Percentiles rank a stretch among this genome's conserved stretches.
Conservation (phyloP, 2,113 vertebrate species). For the Microtus oregoni region DNA sequence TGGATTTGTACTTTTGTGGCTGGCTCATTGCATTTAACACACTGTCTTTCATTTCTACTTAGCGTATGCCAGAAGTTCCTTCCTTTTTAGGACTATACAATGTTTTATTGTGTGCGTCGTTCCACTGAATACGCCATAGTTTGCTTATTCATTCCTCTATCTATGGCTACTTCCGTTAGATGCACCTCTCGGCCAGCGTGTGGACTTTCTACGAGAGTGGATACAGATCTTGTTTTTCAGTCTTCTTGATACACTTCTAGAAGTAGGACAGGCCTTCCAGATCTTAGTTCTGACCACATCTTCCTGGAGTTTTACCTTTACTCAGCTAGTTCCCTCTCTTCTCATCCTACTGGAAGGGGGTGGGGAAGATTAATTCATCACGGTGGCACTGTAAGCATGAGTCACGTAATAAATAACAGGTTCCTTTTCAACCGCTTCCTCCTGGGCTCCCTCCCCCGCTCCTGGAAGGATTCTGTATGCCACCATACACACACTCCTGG, state of each 20-base stretch:
- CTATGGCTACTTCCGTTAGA: not conserved
- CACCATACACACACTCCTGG: not conserved
- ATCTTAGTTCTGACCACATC: not conserved
- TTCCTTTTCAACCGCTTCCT: not conserved
- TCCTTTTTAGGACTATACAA: not conserved
- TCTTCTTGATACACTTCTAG: not conserved
- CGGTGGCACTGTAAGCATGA: not conserved
- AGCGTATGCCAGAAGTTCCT: too few species aligned
- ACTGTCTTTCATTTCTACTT: not conserved
- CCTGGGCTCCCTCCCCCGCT: not conserved
- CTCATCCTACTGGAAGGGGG: not conserved
- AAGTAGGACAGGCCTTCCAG: not conserved
- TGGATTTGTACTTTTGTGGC: not conserved
- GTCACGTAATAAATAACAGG: constrained; percentile 1
- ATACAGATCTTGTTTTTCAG: not conserved
- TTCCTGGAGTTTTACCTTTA: not conserved
- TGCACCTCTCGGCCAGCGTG: not conserved
- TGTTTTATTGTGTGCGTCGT: not conserved
- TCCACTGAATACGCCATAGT: not conserved
- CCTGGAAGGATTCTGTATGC: not conserved
- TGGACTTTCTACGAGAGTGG: not conserved
- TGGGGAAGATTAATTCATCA: not conserved
- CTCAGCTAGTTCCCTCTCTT: not conserved
- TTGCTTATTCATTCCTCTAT: not conserved
- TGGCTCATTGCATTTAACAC: not conserved